Evolutionary conservation across 2,113 vertebrate genomes (phyloP).

Genomic region (Galeopterus variegatus): DNA sequence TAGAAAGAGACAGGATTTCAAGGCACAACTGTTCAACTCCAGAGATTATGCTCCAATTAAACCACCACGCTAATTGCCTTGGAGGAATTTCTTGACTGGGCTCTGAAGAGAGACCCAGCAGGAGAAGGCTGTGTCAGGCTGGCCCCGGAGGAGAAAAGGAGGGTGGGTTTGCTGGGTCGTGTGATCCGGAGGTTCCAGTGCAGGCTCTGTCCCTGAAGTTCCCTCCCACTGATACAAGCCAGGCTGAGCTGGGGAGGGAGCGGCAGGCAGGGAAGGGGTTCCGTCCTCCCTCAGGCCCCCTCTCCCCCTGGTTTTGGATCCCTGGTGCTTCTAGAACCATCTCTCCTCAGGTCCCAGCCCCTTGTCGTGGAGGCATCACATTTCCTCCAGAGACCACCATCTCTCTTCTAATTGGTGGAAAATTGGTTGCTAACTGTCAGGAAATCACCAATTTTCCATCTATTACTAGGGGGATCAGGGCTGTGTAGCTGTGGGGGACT

Average conservation of each 20-base stretch:
- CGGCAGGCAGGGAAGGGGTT: not conserved
- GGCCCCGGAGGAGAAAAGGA: not conserved
- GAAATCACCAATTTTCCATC: constrained; percentile 90
- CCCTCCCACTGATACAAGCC: not conserved
- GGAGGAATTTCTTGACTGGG: not conserved
- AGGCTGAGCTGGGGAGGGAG: not conserved
- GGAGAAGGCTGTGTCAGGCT: not conserved
- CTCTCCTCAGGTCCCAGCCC: not conserved
- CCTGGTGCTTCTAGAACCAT: not conserved
- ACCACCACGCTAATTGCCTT: not conserved
- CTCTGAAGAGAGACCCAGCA: not conserved
- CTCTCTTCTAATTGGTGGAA: constrained; percentile 88
- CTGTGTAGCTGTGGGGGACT: constrained; percentile 67
- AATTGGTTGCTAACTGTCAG: constrained; percentile 89
- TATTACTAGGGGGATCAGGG: constrained; percentile 82
- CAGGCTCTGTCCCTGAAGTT: not conserved
- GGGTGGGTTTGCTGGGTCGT: not conserved
- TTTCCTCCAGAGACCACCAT: constrained; percentile 83
- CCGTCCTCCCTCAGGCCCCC: rapidly evolving
- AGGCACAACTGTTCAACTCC: not conserved
- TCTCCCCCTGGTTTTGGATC: not conserved
- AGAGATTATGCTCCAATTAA: not conserved
- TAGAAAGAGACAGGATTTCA: not conserved
- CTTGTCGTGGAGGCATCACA: not conserved
- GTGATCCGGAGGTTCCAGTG: too few species aligned